Evolutionary conservation across 2,797 vertebrate genomes (phyloP), one percentile per base, ranked within the genome.

Genomic region (Lepilemur ruficaudatus): DNA sequence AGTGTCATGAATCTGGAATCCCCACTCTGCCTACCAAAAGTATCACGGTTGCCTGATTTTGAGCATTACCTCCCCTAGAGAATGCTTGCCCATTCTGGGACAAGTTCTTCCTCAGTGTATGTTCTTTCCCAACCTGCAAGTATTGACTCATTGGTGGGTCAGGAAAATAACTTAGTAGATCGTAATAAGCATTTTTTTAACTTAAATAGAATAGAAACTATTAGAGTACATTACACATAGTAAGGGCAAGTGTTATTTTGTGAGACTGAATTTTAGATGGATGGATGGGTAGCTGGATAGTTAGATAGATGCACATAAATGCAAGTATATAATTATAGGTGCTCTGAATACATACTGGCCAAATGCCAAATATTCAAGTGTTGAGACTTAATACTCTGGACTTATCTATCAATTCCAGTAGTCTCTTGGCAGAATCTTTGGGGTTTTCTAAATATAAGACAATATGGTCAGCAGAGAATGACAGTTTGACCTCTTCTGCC

Each of bases 201-300:
- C 38, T 52, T 35, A 65, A 80, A 76, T 48, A 63, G 23, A 87
- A 75, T 85, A 86, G 12, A 72, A 41, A 69, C 25, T 35, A 43
- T 65, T 83, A 63, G 22, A 69, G 13, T 61, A 4, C 14, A 70
- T 82, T 48, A 61, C 12, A 67, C 12, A 76, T 12, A 70, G 41
- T 30, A 57, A 75, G 3, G 52, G 3, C 13, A 89, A 65, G 10
- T 76, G 7, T 30, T 52, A 22, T n/a, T 75, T 69, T 63, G 23
- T 76, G 55, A 91, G 73, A 46, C 72, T 85, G 81, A 35, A 23
- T 38, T 83, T 89, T 32, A 46, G 55, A 89, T 50, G 4, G 10
- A 48, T 41, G n/a, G 32, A 18, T 67, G 32, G 23, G 59, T 38
- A 8, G 32, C 35, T 41, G 7, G n/a, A 28, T 52, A n/a, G 32